phyloP scores from a whole-genome alignment of 2,113 vertebrate species.

The Bathybates hornii region DNA sequence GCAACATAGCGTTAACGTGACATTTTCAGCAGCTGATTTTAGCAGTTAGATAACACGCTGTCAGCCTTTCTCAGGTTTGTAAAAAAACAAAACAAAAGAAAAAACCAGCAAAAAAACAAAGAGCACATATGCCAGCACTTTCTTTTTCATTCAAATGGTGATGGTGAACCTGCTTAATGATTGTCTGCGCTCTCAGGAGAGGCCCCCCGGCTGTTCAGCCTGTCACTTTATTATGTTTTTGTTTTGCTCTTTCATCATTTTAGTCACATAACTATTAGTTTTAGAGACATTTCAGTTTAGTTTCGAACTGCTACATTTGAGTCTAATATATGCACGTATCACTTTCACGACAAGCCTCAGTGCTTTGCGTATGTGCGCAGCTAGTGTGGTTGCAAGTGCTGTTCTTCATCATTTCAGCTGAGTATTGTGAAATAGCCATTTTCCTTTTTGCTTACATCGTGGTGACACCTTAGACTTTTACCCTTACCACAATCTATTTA shows the following conservation, averaged over 20 bases:
- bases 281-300: background rate
- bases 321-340: background rate
- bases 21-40: background rate
- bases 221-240: background rate
- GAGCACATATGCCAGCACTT: background rate
- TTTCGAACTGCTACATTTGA: background rate
- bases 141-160: background rate
- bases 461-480: background rate
- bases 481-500: background rate
- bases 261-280: background rate
- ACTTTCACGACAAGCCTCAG: background rate
- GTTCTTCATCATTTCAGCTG: background rate
- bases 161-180: background rate
- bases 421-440: background rate
- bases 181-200: background rate
- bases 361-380: background rate
- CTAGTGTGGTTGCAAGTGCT: background rate
- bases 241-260: background rate
- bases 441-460: background rate
- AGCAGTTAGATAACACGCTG: background rate
- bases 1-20: background rate
- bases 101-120: background rate
- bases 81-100: background rate
- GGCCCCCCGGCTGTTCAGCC: background rate
- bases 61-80: background rate